Conservation (phyloP, 1,140 invertebrate genomes). For the Drosophila fuyamai region DNA sequence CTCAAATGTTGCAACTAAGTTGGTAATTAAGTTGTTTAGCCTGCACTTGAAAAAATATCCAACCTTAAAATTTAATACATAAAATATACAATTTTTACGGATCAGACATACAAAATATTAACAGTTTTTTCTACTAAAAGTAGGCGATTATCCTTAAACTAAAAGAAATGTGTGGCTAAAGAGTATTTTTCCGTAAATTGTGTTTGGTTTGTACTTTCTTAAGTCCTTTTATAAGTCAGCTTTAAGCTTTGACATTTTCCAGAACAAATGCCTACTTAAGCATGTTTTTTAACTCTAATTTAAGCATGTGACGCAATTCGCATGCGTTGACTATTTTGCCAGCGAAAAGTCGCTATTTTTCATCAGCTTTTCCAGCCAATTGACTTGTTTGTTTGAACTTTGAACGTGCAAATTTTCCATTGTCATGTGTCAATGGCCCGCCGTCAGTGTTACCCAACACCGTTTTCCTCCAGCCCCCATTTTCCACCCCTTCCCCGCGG, state of each 20-base stretch:
- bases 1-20: background rate
- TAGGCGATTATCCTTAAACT: too few relatives aligned
- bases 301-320: background rate
- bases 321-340: conserved; percentile 1
- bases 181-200: too few relatives aligned
- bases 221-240: too few relatives aligned
- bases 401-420: conserved; percentile 39
- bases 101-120: too few relatives aligned
- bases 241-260: too few relatives aligned
- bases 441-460: conserved; percentile 14
- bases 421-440: conserved; percentile 57
- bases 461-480: background rate
- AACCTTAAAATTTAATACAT: too few relatives aligned
- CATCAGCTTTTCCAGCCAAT: conserved; percentile 29
- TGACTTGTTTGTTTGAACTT: conserved; percentile 40
- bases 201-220: too few relatives aligned
- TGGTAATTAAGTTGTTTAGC: background rate
- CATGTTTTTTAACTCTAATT: background rate
- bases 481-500: background rate
- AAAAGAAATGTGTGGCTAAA: too few relatives aligned
- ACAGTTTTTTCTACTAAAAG: too few relatives aligned
- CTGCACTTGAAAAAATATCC: background rate
- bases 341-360: conserved; percentile 17
- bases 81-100: too few relatives aligned
- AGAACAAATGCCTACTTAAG: background rate